Percentiles rank a stretch among this genome's conserved stretches.
Evolutionary conservation across 2,797 vertebrate species (phyloP).

Genomic region (Ctenochaetus hawaiiensis): DNA sequence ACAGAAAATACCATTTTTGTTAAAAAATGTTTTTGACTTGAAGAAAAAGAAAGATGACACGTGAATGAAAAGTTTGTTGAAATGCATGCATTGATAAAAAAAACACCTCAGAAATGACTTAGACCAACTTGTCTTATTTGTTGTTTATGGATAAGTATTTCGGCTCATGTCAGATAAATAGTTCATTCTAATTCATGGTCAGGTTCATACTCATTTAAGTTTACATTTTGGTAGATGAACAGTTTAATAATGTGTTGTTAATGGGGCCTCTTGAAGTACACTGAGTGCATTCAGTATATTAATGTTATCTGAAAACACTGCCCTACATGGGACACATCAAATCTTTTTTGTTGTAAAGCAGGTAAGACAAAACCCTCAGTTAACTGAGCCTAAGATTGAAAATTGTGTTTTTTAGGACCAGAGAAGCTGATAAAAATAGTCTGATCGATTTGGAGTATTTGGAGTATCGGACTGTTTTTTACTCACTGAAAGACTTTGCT

Average conservation of each 20-base stretch:
- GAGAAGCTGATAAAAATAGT: too few species aligned
- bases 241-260: constrained; percentile 4
- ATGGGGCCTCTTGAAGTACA: constrained; percentile 1
- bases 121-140: constrained; percentile 3
- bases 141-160: background rate
- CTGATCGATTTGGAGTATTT: too few species aligned
- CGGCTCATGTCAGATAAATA: constrained; percentile 11
- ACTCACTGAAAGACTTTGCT: too few species aligned
- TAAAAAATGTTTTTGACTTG: constrained; percentile 56
- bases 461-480: too few species aligned
- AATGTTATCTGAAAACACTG: background rate
- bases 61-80: constrained; percentile 7
- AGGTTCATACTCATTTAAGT: background rate
- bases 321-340: background rate
- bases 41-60: constrained; percentile 17
- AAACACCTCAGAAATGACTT: constrained; percentile 18
- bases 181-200: constrained; percentile 4
- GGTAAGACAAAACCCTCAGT: too few species aligned
- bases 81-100: constrained; percentile 26
- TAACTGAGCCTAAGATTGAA: too few species aligned
- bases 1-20: constrained; percentile 38
- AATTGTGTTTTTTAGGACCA: too few species aligned
- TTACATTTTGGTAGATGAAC: constrained; percentile 1
- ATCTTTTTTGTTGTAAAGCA: background rate
- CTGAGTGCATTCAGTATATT: constrained; percentile 10